A percentile compares a stretch with the other conserved stretches of the same genome.
phyloP scores from a whole-genome alignment of 30 jellyfish, hydroid and myxozoan species.

The Chironex yamaguchii region DNA sequence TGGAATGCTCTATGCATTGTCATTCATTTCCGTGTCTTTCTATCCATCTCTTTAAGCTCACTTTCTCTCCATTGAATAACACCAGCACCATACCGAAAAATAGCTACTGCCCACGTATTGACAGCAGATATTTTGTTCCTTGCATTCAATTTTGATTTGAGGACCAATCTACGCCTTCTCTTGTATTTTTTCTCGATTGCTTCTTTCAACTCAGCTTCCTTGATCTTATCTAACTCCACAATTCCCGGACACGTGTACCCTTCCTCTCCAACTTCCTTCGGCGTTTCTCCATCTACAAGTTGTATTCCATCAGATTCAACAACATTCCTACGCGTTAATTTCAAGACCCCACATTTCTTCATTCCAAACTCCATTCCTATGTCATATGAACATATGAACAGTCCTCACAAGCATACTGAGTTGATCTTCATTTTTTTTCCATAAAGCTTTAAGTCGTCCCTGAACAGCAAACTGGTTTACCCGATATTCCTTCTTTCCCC shows the following conservation, averaged over 20 bases:
- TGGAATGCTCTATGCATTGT: no score
- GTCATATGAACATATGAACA: conserved; percentile 26
- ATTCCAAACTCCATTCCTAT: conserved; percentile 54
- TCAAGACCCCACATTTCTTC: no score
- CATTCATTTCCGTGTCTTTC: no score
- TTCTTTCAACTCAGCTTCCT: no score
- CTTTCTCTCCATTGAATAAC: conserved; percentile 21
- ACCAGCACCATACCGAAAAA: conserved; percentile 44
- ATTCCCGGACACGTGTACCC: conserved; percentile 19
- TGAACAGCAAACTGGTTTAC: no score
- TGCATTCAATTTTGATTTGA: conserved; percentile 17
- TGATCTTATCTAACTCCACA: conserved; percentile 12
- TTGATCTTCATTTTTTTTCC: conserved; percentile 19
- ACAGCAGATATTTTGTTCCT: no score
- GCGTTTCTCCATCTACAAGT: conserved; percentile 31
- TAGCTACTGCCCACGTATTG: conserved; percentile 29
- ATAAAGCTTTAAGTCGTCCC: no score
- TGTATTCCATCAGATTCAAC: conserved; percentile 40
- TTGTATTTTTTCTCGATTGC: conserved; percentile 17
- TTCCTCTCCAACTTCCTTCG: conserved; percentile 15
- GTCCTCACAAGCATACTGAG: conserved; percentile 14
- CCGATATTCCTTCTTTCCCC: no score
- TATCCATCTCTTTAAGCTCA: conserved; percentile 18
- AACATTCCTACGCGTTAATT: conserved; percentile 24
- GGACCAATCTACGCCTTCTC: neutral